Conservation (phyloP, 2,113 vertebrate species). For the Tretioscincus oriximinensis region DNA sequence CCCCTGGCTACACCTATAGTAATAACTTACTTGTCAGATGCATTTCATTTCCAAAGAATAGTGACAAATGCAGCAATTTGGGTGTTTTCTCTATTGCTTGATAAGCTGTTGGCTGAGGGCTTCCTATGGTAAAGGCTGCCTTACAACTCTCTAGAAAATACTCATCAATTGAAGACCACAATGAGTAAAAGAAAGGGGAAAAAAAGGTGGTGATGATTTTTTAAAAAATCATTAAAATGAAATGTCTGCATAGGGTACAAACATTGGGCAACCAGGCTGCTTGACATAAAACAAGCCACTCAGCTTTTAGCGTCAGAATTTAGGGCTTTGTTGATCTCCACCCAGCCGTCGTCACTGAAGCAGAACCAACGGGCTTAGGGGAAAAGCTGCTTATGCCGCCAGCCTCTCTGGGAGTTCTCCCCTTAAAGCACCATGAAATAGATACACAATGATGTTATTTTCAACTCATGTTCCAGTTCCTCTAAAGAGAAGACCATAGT, state of each 20-base stretch:
- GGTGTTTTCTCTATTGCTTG: too few relatives aligned
- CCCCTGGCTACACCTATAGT: too few relatives aligned
- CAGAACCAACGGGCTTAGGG: slow-evolving; percentile 65
- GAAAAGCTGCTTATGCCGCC: slow-evolving; percentile 61
- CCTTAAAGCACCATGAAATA: slow-evolving; percentile 55
- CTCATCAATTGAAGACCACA: not conserved
- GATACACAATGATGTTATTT: slow-evolving; percentile 40
- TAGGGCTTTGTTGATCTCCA: slow-evolving; percentile 40
- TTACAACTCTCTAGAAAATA: not conserved
- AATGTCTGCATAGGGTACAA: rapidly evolving
- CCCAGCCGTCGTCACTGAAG: slow-evolving; percentile 47
- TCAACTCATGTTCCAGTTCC: slow-evolving; percentile 18
- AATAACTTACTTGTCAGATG: not conserved
- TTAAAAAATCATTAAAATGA: not conserved
- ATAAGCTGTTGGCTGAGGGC: not conserved
- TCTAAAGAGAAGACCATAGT: slow-evolving; percentile 27
- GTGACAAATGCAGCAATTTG: too few relatives aligned
- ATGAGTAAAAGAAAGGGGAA: not conserved
- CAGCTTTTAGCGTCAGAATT: not conserved
- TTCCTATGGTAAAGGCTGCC: too few relatives aligned
- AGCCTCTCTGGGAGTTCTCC: slow-evolving; percentile 40
- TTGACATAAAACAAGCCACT: slow-evolving; percentile 10
- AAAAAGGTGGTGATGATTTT: not conserved
- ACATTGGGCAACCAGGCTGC: slow-evolving; percentile 35
- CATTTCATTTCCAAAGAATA: not conserved